phyloP scores from a whole-genome alignment of 2,113 vertebrate species.

The Eidolon helvum region DNA sequence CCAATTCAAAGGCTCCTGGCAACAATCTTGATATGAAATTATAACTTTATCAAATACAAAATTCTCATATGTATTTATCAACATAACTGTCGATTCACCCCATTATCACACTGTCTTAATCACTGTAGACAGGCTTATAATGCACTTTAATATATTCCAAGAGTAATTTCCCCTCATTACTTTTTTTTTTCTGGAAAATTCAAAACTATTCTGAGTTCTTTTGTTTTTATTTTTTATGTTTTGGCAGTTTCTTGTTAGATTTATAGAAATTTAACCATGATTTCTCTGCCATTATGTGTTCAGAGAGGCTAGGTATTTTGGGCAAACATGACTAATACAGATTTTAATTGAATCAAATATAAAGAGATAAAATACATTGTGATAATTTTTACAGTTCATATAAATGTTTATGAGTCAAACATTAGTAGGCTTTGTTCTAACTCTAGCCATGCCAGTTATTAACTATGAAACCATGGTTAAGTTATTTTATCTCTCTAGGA shows the following conservation, averaged over 20 bases:
- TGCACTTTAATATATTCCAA: not conserved
- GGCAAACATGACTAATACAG: not conserved
- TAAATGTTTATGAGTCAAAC: not conserved
- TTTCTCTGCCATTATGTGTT: not conserved
- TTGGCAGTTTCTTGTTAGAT: not conserved
- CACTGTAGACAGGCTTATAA: not conserved
- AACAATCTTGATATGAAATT: not conserved
- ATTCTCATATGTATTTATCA: slow-evolving; percentile 1
- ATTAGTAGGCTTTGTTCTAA: not conserved
- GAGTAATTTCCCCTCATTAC: not conserved
- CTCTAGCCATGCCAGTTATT: not conserved
- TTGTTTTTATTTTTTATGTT: not conserved
- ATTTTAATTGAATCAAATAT: slow-evolving; percentile 15
- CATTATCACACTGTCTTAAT: not conserved
- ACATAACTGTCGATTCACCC: not conserved
- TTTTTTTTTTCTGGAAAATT: not conserved
- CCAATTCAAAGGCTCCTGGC: not conserved
- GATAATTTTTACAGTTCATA: not conserved
- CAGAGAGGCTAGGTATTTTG: not conserved
- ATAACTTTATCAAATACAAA: slow-evolving; percentile 8
- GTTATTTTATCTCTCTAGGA: not conserved
- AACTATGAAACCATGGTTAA: not conserved
- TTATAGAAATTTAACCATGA: not conserved
- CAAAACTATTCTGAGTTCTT: not conserved
- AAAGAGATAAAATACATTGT: not conserved